phyloP scores from a whole-genome alignment of 2,113 vertebrate genomes.

The Archocentrus centrarchus region DNA sequence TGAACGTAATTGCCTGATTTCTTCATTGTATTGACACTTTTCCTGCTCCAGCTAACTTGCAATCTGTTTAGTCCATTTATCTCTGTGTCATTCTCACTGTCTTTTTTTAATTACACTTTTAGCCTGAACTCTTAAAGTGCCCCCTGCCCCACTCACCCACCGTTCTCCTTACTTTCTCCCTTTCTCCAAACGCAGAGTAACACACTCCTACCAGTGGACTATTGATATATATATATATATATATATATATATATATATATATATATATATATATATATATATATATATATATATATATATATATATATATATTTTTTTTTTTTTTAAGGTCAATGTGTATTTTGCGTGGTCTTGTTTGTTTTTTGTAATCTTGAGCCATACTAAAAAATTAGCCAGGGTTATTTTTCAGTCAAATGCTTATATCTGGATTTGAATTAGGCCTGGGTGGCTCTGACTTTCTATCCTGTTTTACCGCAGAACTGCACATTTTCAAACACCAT shows the following conservation, averaged over 20 bases:
- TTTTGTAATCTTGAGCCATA: background rate
- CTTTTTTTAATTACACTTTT: background rate
- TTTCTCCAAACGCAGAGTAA: background rate
- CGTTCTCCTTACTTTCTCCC: background rate
- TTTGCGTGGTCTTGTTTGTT: background rate
- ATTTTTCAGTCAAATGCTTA: background rate
- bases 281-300: no score
- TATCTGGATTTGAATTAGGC: background rate
- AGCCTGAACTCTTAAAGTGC: background rate
- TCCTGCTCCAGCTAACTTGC: background rate
- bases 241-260: no score
- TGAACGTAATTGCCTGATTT: slow-evolving; percentile 9
- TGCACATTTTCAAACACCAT: background rate
- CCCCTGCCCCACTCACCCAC: background rate
- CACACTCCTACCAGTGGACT: background rate
- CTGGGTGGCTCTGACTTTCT: background rate
- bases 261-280: no score
- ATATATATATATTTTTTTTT: no score
- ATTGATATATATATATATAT: no score
- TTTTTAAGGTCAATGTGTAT: background rate
- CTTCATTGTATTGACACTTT: background rate
- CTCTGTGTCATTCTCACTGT: background rate
- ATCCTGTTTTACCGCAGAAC: background rate
- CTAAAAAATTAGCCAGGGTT: background rate
- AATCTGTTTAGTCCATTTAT: slow-evolving; percentile 4